A percentile compares a stretch with the other conserved stretches of the same genome.
These are phyloP conservation scores for Ryuthela nishihirai DNA, from an alignment of 2,888 invertebrate species.

Conservation along the genomic window DNA sequence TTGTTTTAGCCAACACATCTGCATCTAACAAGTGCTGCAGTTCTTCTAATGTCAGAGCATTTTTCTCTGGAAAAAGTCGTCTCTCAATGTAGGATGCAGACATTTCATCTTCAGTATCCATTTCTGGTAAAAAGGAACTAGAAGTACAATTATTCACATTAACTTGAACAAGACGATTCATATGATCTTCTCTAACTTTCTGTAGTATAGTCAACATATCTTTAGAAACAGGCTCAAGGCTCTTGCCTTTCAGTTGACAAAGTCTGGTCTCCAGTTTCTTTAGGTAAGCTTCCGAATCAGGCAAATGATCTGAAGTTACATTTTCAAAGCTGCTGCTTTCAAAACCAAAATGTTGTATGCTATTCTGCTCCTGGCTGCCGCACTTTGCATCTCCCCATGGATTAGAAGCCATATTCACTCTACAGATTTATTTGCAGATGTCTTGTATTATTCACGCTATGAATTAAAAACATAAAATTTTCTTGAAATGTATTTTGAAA, in stretches of 20 bases:
- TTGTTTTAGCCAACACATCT: conserved; percentile 32
- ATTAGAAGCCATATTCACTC: too few species aligned
- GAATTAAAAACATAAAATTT: too few species aligned
- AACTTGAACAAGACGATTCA: conserved; percentile 10
- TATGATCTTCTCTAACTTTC: conserved; percentile 18
- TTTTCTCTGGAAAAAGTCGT: conserved; percentile 35
- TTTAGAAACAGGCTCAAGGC: conserved; percentile 25
- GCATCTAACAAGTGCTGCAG: conserved; percentile 34
- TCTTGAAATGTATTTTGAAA: too few species aligned
- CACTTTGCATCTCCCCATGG: too few species aligned
- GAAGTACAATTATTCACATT: neutral
- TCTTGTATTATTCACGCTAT: too few species aligned
- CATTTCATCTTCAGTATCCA: conserved; percentile 21
- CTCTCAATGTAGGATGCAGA: conserved; percentile 30
- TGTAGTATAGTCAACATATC: conserved; percentile 28
- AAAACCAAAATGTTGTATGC: too few species aligned
- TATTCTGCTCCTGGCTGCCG: too few species aligned
- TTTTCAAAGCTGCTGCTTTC: too few species aligned
- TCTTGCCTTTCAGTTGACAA: conserved; percentile 23
- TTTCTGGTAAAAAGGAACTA: conserved; percentile 2
- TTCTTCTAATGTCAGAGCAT: conserved; percentile 37
- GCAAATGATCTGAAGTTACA: conserved; percentile 8
- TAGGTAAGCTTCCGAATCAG: conserved; percentile 34
- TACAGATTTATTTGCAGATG: too few species aligned
- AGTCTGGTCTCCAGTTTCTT: conserved; percentile 29